A percentile compares a stretch with the other conserved stretches of the same genome.
Evolutionary conservation across 2,888 invertebrate species (phyloP).

Genomic region (Caenorhabditis drosophilae): DNA sequence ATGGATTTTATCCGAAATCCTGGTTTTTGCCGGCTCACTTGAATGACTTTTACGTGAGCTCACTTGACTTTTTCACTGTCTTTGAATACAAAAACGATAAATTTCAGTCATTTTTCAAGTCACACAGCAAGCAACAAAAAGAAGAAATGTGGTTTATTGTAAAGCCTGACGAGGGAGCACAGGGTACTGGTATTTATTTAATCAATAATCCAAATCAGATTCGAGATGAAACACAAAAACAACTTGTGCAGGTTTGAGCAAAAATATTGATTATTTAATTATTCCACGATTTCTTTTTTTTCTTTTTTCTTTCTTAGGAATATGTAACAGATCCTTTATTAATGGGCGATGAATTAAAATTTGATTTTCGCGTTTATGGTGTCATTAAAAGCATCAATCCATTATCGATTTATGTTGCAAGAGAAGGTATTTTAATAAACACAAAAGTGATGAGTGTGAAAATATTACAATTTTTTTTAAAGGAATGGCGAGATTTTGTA

Average conservation of each 20-base stretch:
- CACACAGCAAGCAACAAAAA: slow-evolving; percentile 1
- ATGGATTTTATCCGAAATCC: slow-evolving; percentile 72
- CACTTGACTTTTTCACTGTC: neutral
- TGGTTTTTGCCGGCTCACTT: slow-evolving; percentile 72
- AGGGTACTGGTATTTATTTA: slow-evolving; percentile 73
- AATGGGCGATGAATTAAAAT: slow-evolving; percentile 71
- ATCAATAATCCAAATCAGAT: slow-evolving; percentile 70
- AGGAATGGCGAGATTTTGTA: slow-evolving; percentile 73
- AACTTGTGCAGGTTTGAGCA: slow-evolving; percentile 58
- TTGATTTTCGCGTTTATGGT: slow-evolving; percentile 72
- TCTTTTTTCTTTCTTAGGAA: slow-evolving; percentile 64
- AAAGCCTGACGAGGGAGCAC: slow-evolving; percentile 72
- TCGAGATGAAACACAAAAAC: slow-evolving; percentile 58
- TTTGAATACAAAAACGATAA: neutral
- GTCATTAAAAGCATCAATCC: slow-evolving; percentile 71
- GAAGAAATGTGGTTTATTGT: slow-evolving; percentile 70
- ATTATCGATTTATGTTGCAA: slow-evolving; percentile 69
- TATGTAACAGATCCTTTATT: slow-evolving; percentile 71
- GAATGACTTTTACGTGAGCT: slow-evolving; percentile 49
- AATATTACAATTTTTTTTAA: too few species aligned
- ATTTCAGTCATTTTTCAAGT: slow-evolving; percentile 2
- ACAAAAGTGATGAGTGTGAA: too few species aligned
- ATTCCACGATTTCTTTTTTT: neutral
- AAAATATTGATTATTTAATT: too few species aligned
- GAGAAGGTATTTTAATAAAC: too few species aligned